Evolutionary conservation across 2,797 vertebrate species (phyloP).

Genomic region (Chrysocyon brachyurus): DNA sequence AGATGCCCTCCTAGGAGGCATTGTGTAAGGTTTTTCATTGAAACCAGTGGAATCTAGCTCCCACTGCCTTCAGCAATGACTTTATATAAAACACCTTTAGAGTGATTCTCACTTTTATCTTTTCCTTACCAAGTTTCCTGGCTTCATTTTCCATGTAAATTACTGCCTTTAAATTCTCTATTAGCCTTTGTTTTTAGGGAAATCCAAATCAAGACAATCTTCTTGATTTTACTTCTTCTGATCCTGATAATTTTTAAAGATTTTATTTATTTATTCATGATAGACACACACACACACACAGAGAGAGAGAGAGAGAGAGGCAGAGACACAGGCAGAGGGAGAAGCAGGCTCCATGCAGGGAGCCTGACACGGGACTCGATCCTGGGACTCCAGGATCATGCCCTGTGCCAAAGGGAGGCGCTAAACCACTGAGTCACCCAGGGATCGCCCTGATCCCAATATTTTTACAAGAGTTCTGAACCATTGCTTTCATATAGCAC

Average conservation of each 20-base stretch:
- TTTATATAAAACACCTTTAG: background rate
- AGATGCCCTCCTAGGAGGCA: background rate
- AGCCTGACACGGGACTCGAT: too few species aligned
- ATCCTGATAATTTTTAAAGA: background rate
- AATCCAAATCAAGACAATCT: background rate
- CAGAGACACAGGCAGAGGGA: too few species aligned
- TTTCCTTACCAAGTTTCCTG: slow-evolving; percentile 33
- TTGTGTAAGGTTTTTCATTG: background rate
- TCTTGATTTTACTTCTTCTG: background rate
- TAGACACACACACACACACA: too few species aligned
- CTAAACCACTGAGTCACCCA: too few species aligned
- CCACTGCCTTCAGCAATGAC: background rate
- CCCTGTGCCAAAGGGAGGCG: too few species aligned
- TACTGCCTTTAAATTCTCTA: background rate
- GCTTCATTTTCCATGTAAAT: background rate
- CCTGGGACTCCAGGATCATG: too few species aligned
- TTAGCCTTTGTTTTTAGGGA: slow-evolving; percentile 5
- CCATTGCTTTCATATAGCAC: background rate
- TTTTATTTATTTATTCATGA: too few species aligned
- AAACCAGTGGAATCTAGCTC: slow-evolving; percentile 19
- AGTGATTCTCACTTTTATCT: background rate
- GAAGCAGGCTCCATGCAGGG: too few species aligned
- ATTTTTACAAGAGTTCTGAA: slow-evolving; percentile 1
- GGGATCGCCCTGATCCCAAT: background rate
- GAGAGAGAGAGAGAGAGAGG: too few species aligned